Evolutionary conservation across 1,140 invertebrate genomes (phyloP).

Genomic region (Leptinotarsa defecta): DNA sequence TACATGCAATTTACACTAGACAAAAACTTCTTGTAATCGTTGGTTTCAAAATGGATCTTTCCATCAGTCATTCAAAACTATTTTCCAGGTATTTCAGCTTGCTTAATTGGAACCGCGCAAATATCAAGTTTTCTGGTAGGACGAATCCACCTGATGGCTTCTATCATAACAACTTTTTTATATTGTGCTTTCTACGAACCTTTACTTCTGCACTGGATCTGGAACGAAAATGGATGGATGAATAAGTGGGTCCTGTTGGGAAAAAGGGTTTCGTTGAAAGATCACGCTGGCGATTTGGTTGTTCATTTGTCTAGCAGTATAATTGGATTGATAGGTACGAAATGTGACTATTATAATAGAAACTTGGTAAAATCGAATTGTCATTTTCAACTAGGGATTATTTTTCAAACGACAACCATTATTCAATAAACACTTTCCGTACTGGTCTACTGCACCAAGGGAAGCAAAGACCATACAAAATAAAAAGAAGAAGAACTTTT

Average conservation of each 20-base stretch:
- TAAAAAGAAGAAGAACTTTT: too few species aligned
- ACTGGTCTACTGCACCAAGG: too few species aligned
- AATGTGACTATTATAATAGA: background rate
- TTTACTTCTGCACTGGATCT: conserved; percentile 45
- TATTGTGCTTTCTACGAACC: conserved; percentile 38
- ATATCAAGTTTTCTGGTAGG: conserved; percentile 41
- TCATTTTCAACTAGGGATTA: too few species aligned
- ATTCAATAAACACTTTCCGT: too few species aligned
- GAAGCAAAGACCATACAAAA: too few species aligned
- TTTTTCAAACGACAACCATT: too few species aligned
- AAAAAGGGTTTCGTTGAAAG: conserved; percentile 33
- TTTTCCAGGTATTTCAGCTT: conserved; percentile 40
- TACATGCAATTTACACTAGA: too few species aligned
- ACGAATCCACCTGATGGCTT: conserved; percentile 37
- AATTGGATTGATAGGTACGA: conserved; percentile 33
- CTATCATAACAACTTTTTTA: conserved; percentile 32
- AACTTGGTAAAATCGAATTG: background rate
- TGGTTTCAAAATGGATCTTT: background rate
- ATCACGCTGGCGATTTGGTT: conserved; percentile 42
- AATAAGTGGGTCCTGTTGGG: conserved; percentile 30
- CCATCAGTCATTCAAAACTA: too few species aligned
- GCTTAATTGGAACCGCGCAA: conserved; percentile 40
- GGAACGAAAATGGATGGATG: conserved; percentile 45
- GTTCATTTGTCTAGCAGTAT: conserved; percentile 36
- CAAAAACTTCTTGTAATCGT: too few species aligned